Base-by-base conservation (phyloP, 2,113 vertebrate species). In the Emydocephalus ijimae region DNA sequence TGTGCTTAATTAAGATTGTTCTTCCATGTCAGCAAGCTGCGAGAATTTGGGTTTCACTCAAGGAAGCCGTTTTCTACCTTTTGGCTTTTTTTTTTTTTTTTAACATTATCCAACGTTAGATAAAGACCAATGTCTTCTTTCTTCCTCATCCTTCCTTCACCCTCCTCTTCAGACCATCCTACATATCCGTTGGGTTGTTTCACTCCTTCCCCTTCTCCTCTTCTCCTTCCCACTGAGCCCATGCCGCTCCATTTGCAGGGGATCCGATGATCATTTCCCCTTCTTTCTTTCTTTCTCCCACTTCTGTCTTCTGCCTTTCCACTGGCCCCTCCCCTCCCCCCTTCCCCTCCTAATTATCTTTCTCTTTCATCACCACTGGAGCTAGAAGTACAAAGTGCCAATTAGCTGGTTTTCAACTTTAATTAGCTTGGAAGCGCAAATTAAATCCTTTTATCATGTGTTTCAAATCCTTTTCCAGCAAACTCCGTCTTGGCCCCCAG, bases 341-440 rank as follows among this genome's bases (percentile, higher is more conserved):
- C 92, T 94, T 93, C 96, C 95, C 93, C 92, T 92, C 95, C 95
- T 95, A 97, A 97, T 97, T 97, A 97, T 97, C 96, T 95, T 93
- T 88, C 94, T 0, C 95, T 97, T 96, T 97, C 94, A 97, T 97
- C 97, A 96, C 89, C 94, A 95, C 92, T 61, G 0, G 94, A 95
- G 96, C 94, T 95, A 90, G 90, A 96, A 97, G 96, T 97, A 96
- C 96, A 97, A 96, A 97, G 97, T 93, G 96, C 96, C 97, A 97
- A 96, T 97, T 97, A 97, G 96, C 95, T 96, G 95, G 94, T 97
- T 97, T 97, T 97, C 96, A 96, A 96, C 94, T 97, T 97, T 98
- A 97, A 97, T 97, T 98, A 97, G 97, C 96, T 97, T 96, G 96
- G 96, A 96, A 97, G 94, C 96, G 96, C 94, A 95, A 97, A 97